Evolutionary conservation across 1,140 invertebrate species (phyloP).

Genomic region (Ceratina australensis): DNA sequence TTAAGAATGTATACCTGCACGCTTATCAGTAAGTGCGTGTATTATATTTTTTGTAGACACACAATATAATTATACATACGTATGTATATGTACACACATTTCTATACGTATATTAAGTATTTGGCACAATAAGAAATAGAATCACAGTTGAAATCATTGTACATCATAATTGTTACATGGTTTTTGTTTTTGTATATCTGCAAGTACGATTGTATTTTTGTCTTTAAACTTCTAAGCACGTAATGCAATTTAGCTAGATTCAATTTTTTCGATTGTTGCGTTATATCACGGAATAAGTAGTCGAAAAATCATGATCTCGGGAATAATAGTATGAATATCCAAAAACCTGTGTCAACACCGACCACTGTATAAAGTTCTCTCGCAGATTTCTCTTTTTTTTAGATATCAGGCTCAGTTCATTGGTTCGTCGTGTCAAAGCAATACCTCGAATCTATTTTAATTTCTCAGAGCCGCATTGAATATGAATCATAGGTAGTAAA

Average conservation of each 20-base stretch:
- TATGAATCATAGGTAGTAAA: constrained; percentile 66
- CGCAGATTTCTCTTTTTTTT: constrained; percentile 29
- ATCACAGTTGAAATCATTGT: constrained; percentile 79
- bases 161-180: constrained; percentile 71
- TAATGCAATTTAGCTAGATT: constrained; percentile 41
- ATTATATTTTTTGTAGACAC: constrained; percentile 40
- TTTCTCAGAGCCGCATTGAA: constrained; percentile 54
- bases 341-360: constrained; percentile 33
- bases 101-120: constrained; percentile 64
- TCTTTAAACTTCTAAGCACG: constrained; percentile 32
- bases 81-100: constrained; percentile 47
- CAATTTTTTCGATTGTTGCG: constrained; percentile 3
- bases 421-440: constrained; percentile 41
- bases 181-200: constrained; percentile 51
- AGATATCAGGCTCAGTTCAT: constrained; percentile 51
- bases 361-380: constrained; percentile 41
- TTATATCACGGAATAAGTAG: constrained; percentile 38
- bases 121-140: constrained; percentile 77
- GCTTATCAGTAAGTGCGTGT: constrained; percentile 17
- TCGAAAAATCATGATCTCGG: constrained; percentile 31
- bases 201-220: constrained; percentile 45
- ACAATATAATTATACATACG: constrained; percentile 39
- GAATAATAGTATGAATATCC: constrained; percentile 40
- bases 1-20: constrained; percentile 47
- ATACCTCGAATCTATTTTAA: constrained; percentile 49